Conservation (phyloP, 2,888 invertebrate genomes). For the Holacanthella duospinosa region DNA sequence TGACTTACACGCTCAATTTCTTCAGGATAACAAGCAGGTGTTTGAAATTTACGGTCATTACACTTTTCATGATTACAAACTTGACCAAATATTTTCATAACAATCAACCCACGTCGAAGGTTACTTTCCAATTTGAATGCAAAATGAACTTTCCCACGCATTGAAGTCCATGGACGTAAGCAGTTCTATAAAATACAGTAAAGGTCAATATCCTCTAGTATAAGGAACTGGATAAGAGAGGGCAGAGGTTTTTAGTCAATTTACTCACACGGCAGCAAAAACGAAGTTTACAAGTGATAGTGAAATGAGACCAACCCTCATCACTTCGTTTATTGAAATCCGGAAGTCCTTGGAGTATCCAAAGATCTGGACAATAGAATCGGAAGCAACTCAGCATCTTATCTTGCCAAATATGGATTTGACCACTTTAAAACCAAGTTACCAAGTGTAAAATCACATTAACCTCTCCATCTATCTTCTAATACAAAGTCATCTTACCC, state of each 20-base stretch:
- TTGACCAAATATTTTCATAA: slow-evolving; percentile 10
- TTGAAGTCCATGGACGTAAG: slow-evolving; percentile 9
- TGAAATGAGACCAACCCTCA: neutral
- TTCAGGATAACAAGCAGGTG: slow-evolving; percentile 11
- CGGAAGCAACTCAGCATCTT: neutral
- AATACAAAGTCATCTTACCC: too few species aligned
- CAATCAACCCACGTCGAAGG: neutral
- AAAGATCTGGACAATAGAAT: neutral
- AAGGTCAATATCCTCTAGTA: neutral
- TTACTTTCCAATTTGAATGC: neutral
- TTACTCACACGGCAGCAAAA: slow-evolving; percentile 10
- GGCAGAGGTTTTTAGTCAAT: neutral
- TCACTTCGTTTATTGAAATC: neutral
- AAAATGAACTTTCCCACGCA: slow-evolving; percentile 9
- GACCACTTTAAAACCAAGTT: slow-evolving; percentile 4
- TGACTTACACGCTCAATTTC: slow-evolving; percentile 8
- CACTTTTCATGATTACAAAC: slow-evolving; percentile 8
- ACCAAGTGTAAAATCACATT: neutral
- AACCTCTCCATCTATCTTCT: neutral
- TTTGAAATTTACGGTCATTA: neutral
- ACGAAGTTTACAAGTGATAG: slow-evolving; percentile 6
- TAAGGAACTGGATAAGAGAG: neutral
- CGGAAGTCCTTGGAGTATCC: slow-evolving; percentile 7
- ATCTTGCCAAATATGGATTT: slow-evolving; percentile 1
- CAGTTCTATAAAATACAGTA: slow-evolving; percentile 5